Conservation (phyloP, 2,113 vertebrate genomes). For the Loxodonta africana region DNA sequence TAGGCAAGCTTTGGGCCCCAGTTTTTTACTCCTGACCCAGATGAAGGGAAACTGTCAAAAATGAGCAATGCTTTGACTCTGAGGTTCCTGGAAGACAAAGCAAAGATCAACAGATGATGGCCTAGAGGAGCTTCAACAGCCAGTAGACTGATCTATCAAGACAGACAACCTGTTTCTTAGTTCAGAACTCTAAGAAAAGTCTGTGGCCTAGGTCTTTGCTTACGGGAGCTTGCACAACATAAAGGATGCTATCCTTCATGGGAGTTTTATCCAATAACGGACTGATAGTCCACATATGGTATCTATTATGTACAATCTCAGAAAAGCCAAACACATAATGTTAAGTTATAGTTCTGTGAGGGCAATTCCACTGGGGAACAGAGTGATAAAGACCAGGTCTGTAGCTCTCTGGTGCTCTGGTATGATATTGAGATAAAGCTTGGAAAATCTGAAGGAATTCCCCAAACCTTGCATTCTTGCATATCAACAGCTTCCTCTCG, state of each 20-base stretch:
- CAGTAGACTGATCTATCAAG: conserved; percentile 24
- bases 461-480: conserved; percentile 60
- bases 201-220: conserved; percentile 34
- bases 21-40: neutral
- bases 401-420: conserved; percentile 38
- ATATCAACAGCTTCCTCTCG: conserved; percentile 64
- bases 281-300: conserved; percentile 71
- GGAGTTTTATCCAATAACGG: conserved; percentile 55
- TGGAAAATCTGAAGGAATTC: conserved; percentile 66
- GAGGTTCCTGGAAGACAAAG: conserved; percentile 33
- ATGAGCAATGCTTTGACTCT: neutral
- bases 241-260: conserved; percentile 61
- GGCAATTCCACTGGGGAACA: conserved; percentile 34
- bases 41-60: conserved; percentile 33
- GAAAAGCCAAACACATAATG: conserved; percentile 60
- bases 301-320: conserved; percentile 66
- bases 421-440: conserved; percentile 34
- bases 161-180: conserved; percentile 66
- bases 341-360: conserved; percentile 65
- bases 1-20: neutral
- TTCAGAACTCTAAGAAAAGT: conserved; percentile 57
- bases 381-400: conserved; percentile 73
- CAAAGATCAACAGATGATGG: conserved; percentile 6
- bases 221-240: conserved; percentile 44
- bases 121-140: neutral